Conservation (phyloP, 1,140 invertebrate species). For the Calliphora vicina region DNA sequence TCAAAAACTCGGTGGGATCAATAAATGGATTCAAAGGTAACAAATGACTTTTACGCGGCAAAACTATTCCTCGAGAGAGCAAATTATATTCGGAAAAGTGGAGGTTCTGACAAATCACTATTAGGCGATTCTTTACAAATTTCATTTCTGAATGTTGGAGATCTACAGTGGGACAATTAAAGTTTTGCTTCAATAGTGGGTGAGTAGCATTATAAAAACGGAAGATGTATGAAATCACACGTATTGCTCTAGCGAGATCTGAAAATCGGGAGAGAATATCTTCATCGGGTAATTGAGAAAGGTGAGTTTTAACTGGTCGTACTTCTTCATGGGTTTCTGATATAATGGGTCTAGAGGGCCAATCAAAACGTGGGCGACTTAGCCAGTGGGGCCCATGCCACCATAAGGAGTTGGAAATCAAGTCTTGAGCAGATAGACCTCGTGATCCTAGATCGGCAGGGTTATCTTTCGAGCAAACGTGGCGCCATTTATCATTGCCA, state of each 20-base stretch:
- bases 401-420: conserved; percentile 43
- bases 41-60: background rate
- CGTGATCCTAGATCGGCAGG: conserved; percentile 49
- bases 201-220: background rate
- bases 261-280: background rate
- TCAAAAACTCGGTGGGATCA: background rate
- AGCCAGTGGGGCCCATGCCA: conserved; percentile 47
- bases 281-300: background rate
- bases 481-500: background rate
- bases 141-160: background rate
- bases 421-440: background rate
- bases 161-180: background rate
- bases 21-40: background rate
- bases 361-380: background rate
- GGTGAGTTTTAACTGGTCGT: background rate
- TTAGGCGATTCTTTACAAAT: background rate
- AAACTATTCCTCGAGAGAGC: background rate
- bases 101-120: background rate
- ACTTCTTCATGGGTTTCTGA: background rate
- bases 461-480: conserved; percentile 44
- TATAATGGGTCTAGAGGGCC: no score
- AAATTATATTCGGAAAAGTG: background rate
- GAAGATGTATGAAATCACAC: background rate
- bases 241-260: background rate
- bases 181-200: background rate